Conservation (phyloP, 2,113 vertebrate genomes). For the Coptodon rendalli region DNA sequence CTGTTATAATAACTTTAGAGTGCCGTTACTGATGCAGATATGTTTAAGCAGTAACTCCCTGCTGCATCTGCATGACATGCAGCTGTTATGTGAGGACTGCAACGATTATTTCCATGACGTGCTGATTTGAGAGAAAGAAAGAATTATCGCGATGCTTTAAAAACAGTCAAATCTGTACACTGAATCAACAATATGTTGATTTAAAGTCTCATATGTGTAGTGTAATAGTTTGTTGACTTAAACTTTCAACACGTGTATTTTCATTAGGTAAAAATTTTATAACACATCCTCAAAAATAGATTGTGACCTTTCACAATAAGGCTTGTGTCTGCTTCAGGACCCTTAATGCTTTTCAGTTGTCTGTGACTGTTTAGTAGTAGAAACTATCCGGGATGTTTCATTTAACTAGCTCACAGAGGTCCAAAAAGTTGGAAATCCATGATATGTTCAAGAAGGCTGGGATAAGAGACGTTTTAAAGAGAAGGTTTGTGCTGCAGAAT, state of each 20-base stretch:
- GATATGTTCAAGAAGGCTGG: background rate
- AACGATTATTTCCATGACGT: background rate
- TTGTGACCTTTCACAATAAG: background rate
- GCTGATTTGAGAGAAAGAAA: background rate
- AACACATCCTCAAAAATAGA: background rate
- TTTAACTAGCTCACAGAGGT: background rate
- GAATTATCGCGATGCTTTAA: background rate
- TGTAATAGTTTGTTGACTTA: background rate
- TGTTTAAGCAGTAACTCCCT: background rate
- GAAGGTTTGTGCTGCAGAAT: accelerated
- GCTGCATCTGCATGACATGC: background rate
- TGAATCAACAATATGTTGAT: background rate
- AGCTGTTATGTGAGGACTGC: background rate
- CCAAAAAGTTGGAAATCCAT: background rate
- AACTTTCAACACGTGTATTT: background rate
- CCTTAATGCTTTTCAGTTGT: background rate
- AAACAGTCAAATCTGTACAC: background rate
- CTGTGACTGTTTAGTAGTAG: background rate
- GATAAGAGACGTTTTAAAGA: background rate
- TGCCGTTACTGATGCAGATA: background rate
- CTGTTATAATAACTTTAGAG: background rate
- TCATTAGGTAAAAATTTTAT: accelerated
- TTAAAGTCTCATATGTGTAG: background rate
- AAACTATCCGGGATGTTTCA: background rate
- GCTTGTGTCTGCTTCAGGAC: background rate